These are phyloP conservation scores for Pseudomugil tenellus DNA, from an alignment of 2,797 vertebrate species.

Conservation along the genomic window DNA sequence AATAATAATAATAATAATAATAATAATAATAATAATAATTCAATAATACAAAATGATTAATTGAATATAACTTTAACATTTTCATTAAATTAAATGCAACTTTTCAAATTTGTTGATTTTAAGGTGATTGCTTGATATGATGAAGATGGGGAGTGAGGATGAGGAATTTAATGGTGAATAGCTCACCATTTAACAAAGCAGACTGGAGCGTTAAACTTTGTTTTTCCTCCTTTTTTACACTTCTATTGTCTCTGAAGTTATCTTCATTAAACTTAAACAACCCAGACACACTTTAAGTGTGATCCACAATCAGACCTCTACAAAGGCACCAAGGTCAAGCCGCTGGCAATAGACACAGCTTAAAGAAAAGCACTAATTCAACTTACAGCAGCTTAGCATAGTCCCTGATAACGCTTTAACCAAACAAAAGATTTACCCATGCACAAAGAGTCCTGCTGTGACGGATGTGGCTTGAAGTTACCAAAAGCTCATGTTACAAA, in stretches of 20 bases:
- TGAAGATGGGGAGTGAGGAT: not conserved
- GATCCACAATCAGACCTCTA: slow-evolving; percentile 4
- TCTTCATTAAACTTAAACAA: too few relatives aligned
- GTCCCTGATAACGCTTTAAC: slow-evolving; percentile 73
- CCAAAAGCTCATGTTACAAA: slow-evolving; percentile 53
- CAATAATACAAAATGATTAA: not conserved
- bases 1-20: too few relatives aligned
- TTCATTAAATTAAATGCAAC: not conserved
- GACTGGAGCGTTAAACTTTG: not conserved
- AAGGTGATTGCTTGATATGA: not conserved
- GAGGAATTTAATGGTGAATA: not conserved
- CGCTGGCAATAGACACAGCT: slow-evolving; percentile 44
- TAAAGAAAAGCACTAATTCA: slow-evolving; percentile 76
- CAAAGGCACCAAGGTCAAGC: slow-evolving; percentile 17
- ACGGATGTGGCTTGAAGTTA: slow-evolving; percentile 71
- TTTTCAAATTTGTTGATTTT: not conserved
- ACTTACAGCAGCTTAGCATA: slow-evolving; percentile 71
- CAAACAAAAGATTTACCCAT: slow-evolving; percentile 73
- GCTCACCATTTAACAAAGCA: not conserved
- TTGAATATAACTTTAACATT: not conserved
- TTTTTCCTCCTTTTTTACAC: not conserved
- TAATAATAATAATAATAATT: too few relatives aligned
- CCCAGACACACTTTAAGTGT: not conserved
- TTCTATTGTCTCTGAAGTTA: not conserved
- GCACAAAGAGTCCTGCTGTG: slow-evolving; percentile 67